Evolutionary conservation across 1,140 invertebrate genomes (phyloP).

Genomic region (Geopemphigus sp.): DNA sequence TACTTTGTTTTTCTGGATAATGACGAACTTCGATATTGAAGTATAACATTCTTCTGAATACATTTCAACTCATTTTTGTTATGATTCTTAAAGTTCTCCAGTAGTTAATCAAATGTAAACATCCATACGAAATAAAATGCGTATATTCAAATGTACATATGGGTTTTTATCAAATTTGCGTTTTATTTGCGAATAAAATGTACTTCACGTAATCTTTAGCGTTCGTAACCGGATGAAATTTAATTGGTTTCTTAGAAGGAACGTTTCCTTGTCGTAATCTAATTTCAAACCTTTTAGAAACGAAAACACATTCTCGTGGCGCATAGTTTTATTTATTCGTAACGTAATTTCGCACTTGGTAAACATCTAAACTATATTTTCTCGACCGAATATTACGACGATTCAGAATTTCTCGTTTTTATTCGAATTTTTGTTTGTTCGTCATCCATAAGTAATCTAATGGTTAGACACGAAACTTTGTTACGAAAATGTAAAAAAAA

Average conservation of each 20-base stretch:
- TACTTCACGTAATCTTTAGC: neutral
- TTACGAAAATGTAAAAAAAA: neutral
- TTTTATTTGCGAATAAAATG: slow-evolving; percentile 24
- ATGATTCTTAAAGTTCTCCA: too few relatives aligned
- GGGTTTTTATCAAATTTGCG: neutral
- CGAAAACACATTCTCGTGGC: slow-evolving; percentile 15
- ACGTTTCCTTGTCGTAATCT: slow-evolving; percentile 9
- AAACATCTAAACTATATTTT: neutral
- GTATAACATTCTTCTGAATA: too few relatives aligned
- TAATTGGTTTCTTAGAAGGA: slow-evolving; percentile 18
- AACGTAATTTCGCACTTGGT: neutral
- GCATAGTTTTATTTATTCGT: neutral
- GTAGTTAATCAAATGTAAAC: too few relatives aligned
- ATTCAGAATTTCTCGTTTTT: neutral
- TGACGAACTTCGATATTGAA: too few relatives aligned
- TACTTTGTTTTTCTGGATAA: too few relatives aligned
- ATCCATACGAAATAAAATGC: too few relatives aligned
- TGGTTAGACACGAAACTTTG: neutral
- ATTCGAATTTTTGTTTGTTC: neutral
- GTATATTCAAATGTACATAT: neutral
- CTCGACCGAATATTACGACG: neutral
- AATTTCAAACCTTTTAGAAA: slow-evolving; percentile 39
- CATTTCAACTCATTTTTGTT: too few relatives aligned
- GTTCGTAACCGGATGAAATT: neutral
- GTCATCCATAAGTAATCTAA: slow-evolving; percentile 4